A percentile compares a stretch with the other conserved stretches of the same genome.
Evolutionary conservation across 2,797 vertebrate genomes (phyloP).

Genomic region (Amphiprion clarkii): DNA sequence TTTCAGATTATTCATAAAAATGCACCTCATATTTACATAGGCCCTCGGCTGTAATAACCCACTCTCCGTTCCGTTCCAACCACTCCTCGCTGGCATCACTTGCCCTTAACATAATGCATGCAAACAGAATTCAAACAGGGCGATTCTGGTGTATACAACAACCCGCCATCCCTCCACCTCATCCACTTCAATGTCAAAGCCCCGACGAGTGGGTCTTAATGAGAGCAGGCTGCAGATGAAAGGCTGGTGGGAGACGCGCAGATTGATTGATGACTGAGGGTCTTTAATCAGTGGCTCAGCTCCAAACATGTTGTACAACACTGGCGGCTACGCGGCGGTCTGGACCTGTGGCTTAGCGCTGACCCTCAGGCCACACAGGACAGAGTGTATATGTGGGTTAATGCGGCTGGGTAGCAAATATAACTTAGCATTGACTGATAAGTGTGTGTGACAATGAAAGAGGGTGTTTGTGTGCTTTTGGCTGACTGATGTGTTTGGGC

Average conservation of each 20-base stretch:
- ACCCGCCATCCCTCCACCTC: slow-evolving; percentile 65
- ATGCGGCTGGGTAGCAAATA: slow-evolving; percentile 22
- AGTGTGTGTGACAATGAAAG: slow-evolving; percentile 46
- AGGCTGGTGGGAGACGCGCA: slow-evolving; percentile 68
- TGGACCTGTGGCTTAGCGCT: slow-evolving; percentile 41
- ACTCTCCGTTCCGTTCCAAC: slow-evolving; percentile 42
- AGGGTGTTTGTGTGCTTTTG: slow-evolving; percentile 31
- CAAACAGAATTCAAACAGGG: slow-evolving; percentile 72
- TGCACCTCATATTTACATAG: slow-evolving; percentile 38
- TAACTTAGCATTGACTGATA: slow-evolving; percentile 56
- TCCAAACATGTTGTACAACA: slow-evolving; percentile 74
- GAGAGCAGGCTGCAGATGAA: slow-evolving; percentile 80
- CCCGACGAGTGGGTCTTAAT: slow-evolving; percentile 73
- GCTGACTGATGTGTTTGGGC: slow-evolving; percentile 48
- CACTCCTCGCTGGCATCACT: slow-evolving; percentile 57
- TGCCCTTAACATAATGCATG: slow-evolving; percentile 63
- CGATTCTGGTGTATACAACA: slow-evolving; percentile 60
- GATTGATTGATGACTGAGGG: slow-evolving; percentile 80
- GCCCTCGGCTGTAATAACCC: slow-evolving; percentile 39
- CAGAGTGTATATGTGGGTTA: slow-evolving; percentile 25
- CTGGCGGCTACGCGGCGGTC: slow-evolving; percentile 27
- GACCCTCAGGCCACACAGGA: slow-evolving; percentile 57
- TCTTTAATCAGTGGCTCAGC: slow-evolving; percentile 81
- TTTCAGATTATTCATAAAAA: slow-evolving; percentile 37
- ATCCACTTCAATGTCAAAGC: slow-evolving; percentile 78